A percentile compares a stretch with the other conserved stretches of the same genome.
Evolutionary conservation across 2,888 invertebrate genomes (phyloP).

Genomic region (Isoperla grammatica): DNA sequence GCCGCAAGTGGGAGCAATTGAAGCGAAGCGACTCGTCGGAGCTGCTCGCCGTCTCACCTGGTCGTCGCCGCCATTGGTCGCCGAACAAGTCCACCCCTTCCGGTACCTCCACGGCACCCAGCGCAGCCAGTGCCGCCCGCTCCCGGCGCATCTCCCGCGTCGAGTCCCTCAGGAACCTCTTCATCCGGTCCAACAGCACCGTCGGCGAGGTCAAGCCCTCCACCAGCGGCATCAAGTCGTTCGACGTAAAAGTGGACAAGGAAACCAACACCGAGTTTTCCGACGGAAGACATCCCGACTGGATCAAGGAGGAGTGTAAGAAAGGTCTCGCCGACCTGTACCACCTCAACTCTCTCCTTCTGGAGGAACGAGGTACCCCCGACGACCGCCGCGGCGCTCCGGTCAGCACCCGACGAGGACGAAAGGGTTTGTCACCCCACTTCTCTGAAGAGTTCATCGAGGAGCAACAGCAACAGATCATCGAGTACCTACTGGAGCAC

Average conservation of each 20-base stretch:
- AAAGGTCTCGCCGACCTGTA: constrained; percentile 39
- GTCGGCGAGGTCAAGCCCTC: constrained; percentile 23
- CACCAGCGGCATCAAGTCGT: constrained; percentile 28
- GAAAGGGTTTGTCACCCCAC: constrained; percentile 24
- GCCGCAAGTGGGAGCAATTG: constrained; percentile 55
- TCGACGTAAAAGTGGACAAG: constrained; percentile 26
- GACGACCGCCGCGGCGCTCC: constrained; percentile 34
- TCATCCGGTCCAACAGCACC: constrained; percentile 38
- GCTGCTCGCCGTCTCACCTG: constrained; percentile 43
- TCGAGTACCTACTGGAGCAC: constrained; percentile 28
- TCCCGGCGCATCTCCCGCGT: constrained; percentile 47
- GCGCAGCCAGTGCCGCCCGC: constrained; percentile 35
- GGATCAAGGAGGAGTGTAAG: constrained; percentile 38
- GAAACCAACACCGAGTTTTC: constrained; percentile 25
- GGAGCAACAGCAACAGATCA: neutral
- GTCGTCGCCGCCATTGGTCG: constrained; percentile 46
- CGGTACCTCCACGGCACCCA: constrained; percentile 25
- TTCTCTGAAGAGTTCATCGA: constrained; percentile 18
- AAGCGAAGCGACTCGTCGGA: constrained; percentile 55
- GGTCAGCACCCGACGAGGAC: constrained; percentile 35
- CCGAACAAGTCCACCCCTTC: constrained; percentile 35
- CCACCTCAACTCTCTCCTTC: constrained; percentile 35
- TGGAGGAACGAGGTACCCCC: constrained; percentile 36
- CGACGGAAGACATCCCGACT: constrained; percentile 32
- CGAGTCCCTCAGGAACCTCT: constrained; percentile 50